phyloP scores from a whole-genome alignment of 2,888 invertebrate genomes.

The Chesias legatella region DNA sequence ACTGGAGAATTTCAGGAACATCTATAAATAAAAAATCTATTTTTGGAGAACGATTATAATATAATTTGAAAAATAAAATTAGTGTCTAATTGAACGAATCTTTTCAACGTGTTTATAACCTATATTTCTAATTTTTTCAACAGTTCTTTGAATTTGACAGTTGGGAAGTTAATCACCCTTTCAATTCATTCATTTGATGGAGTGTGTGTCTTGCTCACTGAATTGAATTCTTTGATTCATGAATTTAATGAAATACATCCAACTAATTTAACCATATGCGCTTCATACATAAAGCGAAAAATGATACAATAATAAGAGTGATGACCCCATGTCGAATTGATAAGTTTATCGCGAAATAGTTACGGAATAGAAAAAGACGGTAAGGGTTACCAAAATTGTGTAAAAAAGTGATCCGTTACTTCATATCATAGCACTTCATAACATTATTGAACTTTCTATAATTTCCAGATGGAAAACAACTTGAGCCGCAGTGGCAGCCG shows the following conservation, averaged over 20 bases:
- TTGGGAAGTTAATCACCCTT: background rate
- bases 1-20: no score
- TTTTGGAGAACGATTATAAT: no score
- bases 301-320: constrained; percentile 45
- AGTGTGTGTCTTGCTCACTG: constrained; percentile 40
- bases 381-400: constrained; percentile 51
- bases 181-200: constrained; percentile 25
- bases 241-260: constrained; percentile 50
- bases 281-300: constrained; percentile 33
- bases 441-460: constrained; percentile 9
- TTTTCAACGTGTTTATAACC: no score
- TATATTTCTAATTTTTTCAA: no score
- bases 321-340: constrained; percentile 40
- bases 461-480: constrained; percentile 74
- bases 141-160: background rate
- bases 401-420: constrained; percentile 60
- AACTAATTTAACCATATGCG: constrained; percentile 37
- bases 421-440: constrained; percentile 32
- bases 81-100: no score
- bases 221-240: constrained; percentile 69
- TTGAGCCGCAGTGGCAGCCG: constrained; percentile 82
- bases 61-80: no score
- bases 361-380: constrained; percentile 46
- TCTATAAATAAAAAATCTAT: no score
- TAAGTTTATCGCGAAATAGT: constrained; percentile 27